Evolutionary conservation across 2,797 vertebrate genomes (phyloP).

Genomic region (Brachymystax lenok): DNA sequence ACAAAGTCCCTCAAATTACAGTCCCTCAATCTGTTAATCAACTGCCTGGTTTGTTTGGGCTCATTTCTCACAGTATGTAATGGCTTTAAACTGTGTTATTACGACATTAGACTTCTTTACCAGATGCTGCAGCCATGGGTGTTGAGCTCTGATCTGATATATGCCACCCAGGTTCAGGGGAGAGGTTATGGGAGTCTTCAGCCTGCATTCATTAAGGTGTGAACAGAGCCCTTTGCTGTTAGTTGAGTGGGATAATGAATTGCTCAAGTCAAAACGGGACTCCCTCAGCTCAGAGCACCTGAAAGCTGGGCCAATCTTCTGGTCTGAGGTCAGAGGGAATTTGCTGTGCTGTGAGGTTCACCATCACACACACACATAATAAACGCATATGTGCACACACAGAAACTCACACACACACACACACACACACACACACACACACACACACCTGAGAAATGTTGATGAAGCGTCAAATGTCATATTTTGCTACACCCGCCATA

Average conservation of each 20-base stretch:
- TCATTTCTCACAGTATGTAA: slow-evolving; percentile 29
- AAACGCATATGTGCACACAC: background rate
- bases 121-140: slow-evolving; percentile 47
- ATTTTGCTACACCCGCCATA: too few relatives aligned
- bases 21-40: slow-evolving; percentile 44
- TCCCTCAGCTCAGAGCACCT: slow-evolving; percentile 42
- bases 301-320: slow-evolving; percentile 30
- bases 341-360: background rate
- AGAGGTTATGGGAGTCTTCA: background rate
- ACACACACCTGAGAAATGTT: background rate
- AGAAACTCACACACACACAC: background rate
- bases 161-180: slow-evolving; percentile 11
- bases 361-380: background rate
- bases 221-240: slow-evolving; percentile 38
- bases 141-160: slow-evolving; percentile 5
- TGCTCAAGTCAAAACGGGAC: slow-evolving; percentile 30
- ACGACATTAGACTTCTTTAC: slow-evolving; percentile 47
- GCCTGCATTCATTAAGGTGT: slow-evolving; percentile 34
- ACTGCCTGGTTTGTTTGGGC: slow-evolving; percentile 22
- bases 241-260: slow-evolving; percentile 63
- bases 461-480: background rate
- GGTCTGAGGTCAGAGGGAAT: slow-evolving; percentile 7
- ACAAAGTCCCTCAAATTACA: slow-evolving; percentile 19
- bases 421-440: slow-evolving; percentile 5
- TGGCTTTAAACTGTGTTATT: slow-evolving; percentile 11